Conservation (phyloP, 2,888 invertebrate genomes). For the Temnothorax rugatulus region DNA sequence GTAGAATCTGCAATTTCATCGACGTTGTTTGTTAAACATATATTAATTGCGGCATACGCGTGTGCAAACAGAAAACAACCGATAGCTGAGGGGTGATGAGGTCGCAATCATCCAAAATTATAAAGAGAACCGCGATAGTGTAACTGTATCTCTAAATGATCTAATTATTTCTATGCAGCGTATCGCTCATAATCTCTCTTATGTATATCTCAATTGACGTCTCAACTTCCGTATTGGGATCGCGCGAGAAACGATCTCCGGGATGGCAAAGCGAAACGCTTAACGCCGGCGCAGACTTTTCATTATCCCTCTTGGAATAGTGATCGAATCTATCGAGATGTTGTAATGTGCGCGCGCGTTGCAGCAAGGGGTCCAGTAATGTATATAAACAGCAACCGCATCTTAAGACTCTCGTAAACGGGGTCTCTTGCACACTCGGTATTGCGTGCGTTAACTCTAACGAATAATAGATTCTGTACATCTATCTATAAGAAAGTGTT, state of each 20-base stretch:
- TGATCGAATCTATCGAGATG: slow-evolving; percentile 40
- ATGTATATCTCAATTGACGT: background rate
- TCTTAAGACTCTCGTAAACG: slow-evolving; percentile 47
- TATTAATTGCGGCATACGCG: background rate
- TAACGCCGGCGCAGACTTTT: slow-evolving; percentile 44
- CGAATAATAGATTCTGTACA: background rate
- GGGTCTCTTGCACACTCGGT: slow-evolving; percentile 25
- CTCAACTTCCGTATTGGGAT: background rate
- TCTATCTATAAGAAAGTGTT: slow-evolving; percentile 40
- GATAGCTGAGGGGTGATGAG: background rate
- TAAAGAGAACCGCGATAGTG: background rate
- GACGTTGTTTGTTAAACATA: slow-evolving; percentile 5
- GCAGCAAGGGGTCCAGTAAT: slow-evolving; percentile 49
- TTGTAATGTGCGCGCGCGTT: slow-evolving; percentile 46
- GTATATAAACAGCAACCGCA: slow-evolving; percentile 66
- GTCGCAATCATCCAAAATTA: background rate
- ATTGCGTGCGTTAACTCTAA: background rate
- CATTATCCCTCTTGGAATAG: slow-evolving; percentile 28
- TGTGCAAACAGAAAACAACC: background rate
- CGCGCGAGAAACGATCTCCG: background rate
- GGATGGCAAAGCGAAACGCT: background rate
- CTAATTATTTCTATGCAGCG: background rate
- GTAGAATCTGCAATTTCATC: slow-evolving; percentile 13
- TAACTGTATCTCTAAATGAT: background rate
- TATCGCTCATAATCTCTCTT: background rate